Base-by-base conservation (phyloP, 2,888 invertebrate genomes). In the Caenorhabditis sp. region DNA sequence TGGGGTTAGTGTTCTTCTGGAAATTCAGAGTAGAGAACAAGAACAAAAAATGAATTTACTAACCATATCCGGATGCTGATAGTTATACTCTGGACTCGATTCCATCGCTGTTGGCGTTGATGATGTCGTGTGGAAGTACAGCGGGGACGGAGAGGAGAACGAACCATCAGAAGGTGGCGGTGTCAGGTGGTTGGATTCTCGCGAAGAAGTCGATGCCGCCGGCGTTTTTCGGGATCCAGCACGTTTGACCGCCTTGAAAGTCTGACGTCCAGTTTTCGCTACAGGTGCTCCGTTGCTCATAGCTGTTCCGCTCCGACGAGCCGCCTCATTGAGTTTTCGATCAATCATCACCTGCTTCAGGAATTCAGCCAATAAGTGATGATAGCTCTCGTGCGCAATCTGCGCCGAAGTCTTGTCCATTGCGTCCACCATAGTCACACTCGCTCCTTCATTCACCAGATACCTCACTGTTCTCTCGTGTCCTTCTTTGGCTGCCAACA, bases 91-190 rank as follows among this genome's bases (percentile, higher is more conserved):
- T 0, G 74, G 74, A 50, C 65, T 74, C 8, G 71, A 50, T 13
- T 74, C 64, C 32, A 70, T 22, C 0, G 40, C 37, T 4, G 47
- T 64, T n/a, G 78, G 78, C 2, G 77, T 70, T 9, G 76, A 60
- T 1, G 70, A 20, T 9, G 53, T 55, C 9, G 58, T 70, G 32
- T 53, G 55, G 22, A 62, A 56, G 26, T 64, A 78, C 20, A 67
- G 47, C 0, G 79, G 79, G 5, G 79, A 79, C 8, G 65, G 67
- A 15, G 79, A 79, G 5, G 71, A 71, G 53, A 79, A 65, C 0
- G 80, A 80, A 24, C 81, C 81, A 44, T 81, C 76, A 1, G 77
- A 81, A 20, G 70, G 71, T 18, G 81, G 81, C 8, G 81, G 81
- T 40, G 81, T 81, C 67, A 77, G 55, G 55, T 76, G 81, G 11